Evolutionary conservation across 2,797 vertebrate genomes (phyloP), one percentile per base, ranked within the genome.

Genomic region (Odontamblyopus lacepedii): DNA sequence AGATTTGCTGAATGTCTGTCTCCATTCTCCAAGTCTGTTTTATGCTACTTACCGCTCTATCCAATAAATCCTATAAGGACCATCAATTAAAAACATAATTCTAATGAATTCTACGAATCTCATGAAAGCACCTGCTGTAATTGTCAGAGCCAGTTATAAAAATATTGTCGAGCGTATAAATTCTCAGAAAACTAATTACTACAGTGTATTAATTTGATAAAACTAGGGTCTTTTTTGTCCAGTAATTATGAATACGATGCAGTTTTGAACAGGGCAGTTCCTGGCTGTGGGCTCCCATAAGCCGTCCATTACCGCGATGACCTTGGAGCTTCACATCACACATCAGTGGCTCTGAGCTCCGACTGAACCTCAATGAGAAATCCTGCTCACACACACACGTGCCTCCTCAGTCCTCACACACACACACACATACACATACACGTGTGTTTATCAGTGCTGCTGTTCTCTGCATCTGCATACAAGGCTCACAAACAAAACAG

Each of bases 161-260:
- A 61, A 35, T 32, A 32, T 15, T 27, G 26, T 59, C 6, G 51
- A 60, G 56, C 12, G 12, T 19, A n/a, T 38, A 38, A n/a, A n/a
- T 63, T 38, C 30, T 35, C 1, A 18, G 8, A 61, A 61, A 30
- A 61, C 18, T 61, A 7, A 61, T 61, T 18, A 61, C 29, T 18
- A 30, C 0, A 30, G 27, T 30, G 15, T 30, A 32, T 63, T 35
- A 35, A 68, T 27, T 38, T 69, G 23, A 38, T 41, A 57, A 35
- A 56, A 38, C 30, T 61, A 82, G 29, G 57, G 83, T 82, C 83
- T 62, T 76, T 51, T 83, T 79, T 75, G 63, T 78, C 61, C 13
- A 48, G 12, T 35, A 60, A 76, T 85, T 69, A 74, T 73, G 67
- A 50, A 59, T 0, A 13, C 41, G 68, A 65, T 64, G 12, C 32